phyloP scores from a whole-genome alignment of 2,113 vertebrate species.

The Spheniscus mendiculus region DNA sequence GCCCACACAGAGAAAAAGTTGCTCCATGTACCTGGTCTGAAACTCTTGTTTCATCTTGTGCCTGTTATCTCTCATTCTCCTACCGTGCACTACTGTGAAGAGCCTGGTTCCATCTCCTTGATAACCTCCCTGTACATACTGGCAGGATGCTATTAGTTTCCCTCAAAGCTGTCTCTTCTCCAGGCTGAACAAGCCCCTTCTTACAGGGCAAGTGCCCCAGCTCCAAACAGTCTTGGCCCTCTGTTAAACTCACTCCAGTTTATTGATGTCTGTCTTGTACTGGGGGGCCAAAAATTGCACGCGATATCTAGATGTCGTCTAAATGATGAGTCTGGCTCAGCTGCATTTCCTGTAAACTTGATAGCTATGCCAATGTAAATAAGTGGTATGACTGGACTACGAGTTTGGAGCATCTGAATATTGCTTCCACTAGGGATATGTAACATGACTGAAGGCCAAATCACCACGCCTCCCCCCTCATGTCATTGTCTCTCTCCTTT shows the following conservation, averaged over 20 bases:
- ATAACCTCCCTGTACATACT: not conserved
- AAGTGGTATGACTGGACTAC: not conserved
- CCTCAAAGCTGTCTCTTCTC: not conserved
- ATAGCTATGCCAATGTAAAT: not conserved
- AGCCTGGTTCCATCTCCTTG: not conserved
- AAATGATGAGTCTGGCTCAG: not conserved
- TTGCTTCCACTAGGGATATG: not conserved
- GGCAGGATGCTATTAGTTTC: not conserved
- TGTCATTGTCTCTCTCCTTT: not conserved
- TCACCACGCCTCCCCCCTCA: not conserved
- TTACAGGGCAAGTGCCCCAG: not conserved
- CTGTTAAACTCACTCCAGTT: not conserved
- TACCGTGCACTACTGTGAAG: not conserved
- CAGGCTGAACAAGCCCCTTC: not conserved
- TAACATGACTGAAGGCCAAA: not conserved
- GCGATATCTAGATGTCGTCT: not conserved
- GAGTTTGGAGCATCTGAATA: not conserved
- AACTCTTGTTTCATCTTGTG: not conserved
- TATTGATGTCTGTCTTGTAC: not conserved
- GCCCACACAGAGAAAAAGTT: not conserved
- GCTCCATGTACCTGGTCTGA: not conserved
- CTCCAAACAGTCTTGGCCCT: not conserved
- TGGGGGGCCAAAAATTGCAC: not conserved
- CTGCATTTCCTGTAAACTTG: not conserved
- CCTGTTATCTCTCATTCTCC: not conserved